Conservation (phyloP, 2,113 vertebrate genomes). For the Hypomesus transpacificus region DNA sequence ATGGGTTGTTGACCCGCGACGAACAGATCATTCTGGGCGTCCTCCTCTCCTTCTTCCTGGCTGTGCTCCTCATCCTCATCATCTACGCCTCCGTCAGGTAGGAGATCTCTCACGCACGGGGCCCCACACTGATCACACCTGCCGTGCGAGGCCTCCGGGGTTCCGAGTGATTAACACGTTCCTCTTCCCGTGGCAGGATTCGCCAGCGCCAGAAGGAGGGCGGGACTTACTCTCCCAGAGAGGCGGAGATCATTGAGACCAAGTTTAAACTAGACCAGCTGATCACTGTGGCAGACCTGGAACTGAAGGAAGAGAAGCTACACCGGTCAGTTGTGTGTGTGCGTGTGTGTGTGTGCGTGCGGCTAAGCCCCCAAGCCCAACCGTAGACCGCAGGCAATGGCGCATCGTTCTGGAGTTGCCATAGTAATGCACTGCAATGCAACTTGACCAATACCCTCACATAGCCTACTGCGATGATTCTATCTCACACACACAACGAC, state of each 20-base stretch:
- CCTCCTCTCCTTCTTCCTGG: conserved; percentile 85
- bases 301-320: conserved; percentile 94
- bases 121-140: not conserved
- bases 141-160: not conserved
- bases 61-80: conserved; percentile 83
- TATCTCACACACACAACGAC: too few species aligned
- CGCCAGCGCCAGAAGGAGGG: conserved; percentile 95
- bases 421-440: too few species aligned
- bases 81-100: conserved; percentile 90
- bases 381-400: too few species aligned
- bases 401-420: too few species aligned
- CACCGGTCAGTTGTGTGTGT: conserved; percentile 79
- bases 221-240: conserved; percentile 90
- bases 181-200: conserved; percentile 72
- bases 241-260: conserved; percentile 95
- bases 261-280: conserved; percentile 97
- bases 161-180: not conserved
- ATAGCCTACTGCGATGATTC: too few species aligned
- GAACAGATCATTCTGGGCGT: conserved; percentile 92
- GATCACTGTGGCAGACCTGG: conserved; percentile 93
- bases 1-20: conserved; percentile 79
- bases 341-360: conserved; percentile 42
- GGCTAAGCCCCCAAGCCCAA: too few species aligned
- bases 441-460: too few species aligned
- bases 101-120: conserved; percentile 42